These are phyloP conservation scores for Scolanthus callimorphus DNA, from an alignment of 92 coral and sea anemone species.

Conservation along the genomic window DNA sequence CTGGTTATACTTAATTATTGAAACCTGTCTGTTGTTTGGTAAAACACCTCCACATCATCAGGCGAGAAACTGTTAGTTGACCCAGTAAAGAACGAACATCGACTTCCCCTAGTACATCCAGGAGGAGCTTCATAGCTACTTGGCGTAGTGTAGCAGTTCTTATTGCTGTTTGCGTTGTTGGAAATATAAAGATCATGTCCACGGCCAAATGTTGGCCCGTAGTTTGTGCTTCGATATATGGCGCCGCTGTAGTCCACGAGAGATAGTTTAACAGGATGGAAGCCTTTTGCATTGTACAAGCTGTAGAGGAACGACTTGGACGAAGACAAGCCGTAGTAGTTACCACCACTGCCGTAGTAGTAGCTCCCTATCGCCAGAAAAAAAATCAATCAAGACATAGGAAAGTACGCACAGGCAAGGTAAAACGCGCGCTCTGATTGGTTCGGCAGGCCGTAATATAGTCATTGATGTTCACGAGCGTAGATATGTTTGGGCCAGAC, in stretches of 20 bases:
- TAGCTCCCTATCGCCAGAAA: no score
- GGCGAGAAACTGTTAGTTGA: neutral
- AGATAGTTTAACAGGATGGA: neutral
- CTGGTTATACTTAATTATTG: no score
- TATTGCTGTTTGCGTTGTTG: no score
- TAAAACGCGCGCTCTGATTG: no score
- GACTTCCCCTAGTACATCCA: neutral
- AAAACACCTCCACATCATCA: neutral
- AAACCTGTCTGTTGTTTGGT: no score
- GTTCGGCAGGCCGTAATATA: no score
- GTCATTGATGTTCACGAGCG: no score
- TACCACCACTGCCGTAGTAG: no score
- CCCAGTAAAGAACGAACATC: neutral
- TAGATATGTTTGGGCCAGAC: no score
- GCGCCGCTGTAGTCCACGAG: neutral
- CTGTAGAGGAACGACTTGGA: neutral
- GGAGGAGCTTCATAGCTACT: neutral
- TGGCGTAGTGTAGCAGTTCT: neutral
- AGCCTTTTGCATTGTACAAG: neutral
- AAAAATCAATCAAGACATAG: no score
- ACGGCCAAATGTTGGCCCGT: neutral
- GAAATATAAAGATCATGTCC: neutral
- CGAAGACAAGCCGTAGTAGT: no score
- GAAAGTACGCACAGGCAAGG: no score
- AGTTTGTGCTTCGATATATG: neutral